These are phyloP conservation scores for Piaya cayana DNA, from an alignment of 2,113 vertebrate species.

Conservation along the genomic window DNA sequence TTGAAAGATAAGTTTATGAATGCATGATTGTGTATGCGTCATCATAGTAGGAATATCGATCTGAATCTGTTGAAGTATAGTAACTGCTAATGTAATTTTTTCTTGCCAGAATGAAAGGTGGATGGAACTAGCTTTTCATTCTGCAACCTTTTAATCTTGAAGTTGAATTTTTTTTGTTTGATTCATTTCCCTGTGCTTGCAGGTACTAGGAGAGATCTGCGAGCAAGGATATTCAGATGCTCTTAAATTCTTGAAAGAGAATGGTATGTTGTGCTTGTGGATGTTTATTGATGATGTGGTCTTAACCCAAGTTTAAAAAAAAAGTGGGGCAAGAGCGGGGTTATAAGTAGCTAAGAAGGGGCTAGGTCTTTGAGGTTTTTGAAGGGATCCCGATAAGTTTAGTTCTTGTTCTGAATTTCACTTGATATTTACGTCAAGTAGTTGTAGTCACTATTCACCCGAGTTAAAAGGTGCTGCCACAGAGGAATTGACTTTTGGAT, in stretches of 20 bases:
- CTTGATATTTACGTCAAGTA: too few species aligned
- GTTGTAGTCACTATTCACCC: neutral
- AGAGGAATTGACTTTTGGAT: neutral
- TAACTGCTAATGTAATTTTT: neutral
- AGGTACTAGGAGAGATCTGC: constrained; percentile 88
- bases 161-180: neutral
- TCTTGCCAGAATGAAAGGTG: neutral
- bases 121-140: neutral
- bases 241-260: constrained; percentile 85
- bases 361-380: neutral
- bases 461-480: neutral
- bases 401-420: neutral
- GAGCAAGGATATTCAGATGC: constrained; percentile 89
- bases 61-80: neutral
- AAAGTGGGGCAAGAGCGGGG: rapidly evolving
- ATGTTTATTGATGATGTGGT: neutral
- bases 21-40: rapidly evolving
- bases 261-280: constrained; percentile 77
- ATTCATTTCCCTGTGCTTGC: constrained; percentile 2
- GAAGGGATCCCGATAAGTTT: neutral
- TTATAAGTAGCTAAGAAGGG: neutral
- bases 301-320: neutral
- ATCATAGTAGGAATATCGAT: neutral
- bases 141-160: neutral
- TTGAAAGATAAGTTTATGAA: neutral